Base-by-base conservation (phyloP, 2,888 invertebrate genomes). In the Lepidochitona cinerea region DNA sequence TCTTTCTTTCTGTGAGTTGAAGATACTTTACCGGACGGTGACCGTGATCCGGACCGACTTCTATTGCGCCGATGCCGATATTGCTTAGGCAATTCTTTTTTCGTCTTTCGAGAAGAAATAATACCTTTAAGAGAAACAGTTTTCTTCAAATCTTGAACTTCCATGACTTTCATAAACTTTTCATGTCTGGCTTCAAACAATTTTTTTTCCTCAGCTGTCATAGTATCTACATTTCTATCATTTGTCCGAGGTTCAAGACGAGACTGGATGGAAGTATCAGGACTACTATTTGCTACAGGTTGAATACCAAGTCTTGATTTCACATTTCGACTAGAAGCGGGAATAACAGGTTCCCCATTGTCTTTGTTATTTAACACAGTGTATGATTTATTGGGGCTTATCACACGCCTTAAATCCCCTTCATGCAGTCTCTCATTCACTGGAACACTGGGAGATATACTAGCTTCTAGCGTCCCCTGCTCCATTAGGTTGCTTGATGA, bases 41-140 rank as follows among this genome's bases (percentile, higher is more conserved):
- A 37, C 37, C 35, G 35, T 32, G 35, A 37, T 18, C 35, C 14
- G 12, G 35, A 37, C 26, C 37, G 35, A 35, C 37, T 37, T n/a
- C 66, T 35, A 36, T 66, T 66, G 36, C 66, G 66, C 59, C 26
- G 23, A 29, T 59, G 59, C 26, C 32, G 18, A 26, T 59, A 59
- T 32, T 59, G 59, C 26, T 59, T 59, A 14, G 59, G 59, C 9
- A 59, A 26, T 26, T 59, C 26, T 59, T 59, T 59, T 26, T 59
- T 59, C 4, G 23, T 12, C 37, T 66, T 66, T 36, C n/a, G 35
- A 36, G 37, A 37, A 12, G 73, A 68, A 5, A 76, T 71, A 52
- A 83, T 84, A 29, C 81, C 81, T 75, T 83, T 84, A 29, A 84
- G 75, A n/a, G 84, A 84, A 67, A 84, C 80, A 32, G 79, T 83